These are phyloP conservation scores for Rhinoptilus africanus DNA, from an alignment of 2,113 vertebrate species.

Conservation along the genomic window DNA sequence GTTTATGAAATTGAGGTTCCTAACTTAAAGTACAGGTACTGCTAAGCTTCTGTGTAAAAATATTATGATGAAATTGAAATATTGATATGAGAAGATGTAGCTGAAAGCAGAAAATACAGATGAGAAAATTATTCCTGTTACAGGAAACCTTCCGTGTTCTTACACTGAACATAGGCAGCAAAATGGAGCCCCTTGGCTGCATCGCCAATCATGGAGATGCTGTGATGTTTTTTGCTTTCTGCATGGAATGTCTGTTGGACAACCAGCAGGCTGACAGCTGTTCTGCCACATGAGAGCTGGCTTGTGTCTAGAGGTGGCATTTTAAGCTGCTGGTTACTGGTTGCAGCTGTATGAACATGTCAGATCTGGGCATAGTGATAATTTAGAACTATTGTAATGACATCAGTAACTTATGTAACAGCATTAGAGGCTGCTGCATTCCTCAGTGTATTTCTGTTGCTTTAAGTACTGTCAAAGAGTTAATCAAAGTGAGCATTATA, in stretches of 20 bases:
- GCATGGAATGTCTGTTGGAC: not conserved
- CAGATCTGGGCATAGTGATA: not conserved
- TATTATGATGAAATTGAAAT: not conserved
- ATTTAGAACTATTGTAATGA: not conserved
- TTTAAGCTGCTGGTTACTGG: not conserved
- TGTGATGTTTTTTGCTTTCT: not conserved
- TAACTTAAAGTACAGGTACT: not conserved
- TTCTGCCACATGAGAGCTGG: not conserved
- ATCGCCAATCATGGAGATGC: not conserved
- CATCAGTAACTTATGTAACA: not conserved
- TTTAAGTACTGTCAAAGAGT: not conserved
- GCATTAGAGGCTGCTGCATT: not conserved
- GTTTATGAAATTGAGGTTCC: not conserved
- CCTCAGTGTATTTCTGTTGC: not conserved
- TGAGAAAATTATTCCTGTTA: not conserved
- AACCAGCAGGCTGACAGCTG: not conserved
- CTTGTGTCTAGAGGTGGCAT: not conserved
- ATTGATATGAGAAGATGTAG: not conserved
- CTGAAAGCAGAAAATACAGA: not conserved
- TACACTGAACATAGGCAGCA: not conserved
- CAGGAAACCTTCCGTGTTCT: not conserved
- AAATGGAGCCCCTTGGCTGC: not conserved
- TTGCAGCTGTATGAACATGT: slow-evolving; percentile 4
- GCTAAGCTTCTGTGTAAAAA: not conserved
- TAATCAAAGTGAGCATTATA: not conserved